Percentiles rank a stretch among this genome's conserved stretches.
These are phyloP conservation scores for Labia minor DNA, from an alignment of 2,888 invertebrate genomes.

Conservation along the genomic window DNA sequence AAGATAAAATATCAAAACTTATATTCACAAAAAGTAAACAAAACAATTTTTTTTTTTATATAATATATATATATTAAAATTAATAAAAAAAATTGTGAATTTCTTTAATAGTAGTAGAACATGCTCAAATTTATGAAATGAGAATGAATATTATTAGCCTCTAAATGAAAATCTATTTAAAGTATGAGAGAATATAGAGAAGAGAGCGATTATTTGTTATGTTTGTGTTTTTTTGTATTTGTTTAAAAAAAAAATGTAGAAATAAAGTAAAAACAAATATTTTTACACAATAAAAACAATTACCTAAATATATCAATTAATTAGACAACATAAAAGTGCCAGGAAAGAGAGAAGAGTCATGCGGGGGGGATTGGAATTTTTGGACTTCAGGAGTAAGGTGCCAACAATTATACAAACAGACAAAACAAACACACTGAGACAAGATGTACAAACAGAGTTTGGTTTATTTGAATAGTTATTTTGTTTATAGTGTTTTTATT, in stretches of 20 bases:
- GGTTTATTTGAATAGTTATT: neutral
- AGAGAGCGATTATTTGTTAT: neutral
- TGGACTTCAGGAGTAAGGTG: neutral
- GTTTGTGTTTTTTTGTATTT: neutral
- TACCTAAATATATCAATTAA: neutral
- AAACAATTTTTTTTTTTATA: no score
- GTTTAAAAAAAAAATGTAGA: neutral
- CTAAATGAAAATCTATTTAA: no score
- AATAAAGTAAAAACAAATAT: neutral
- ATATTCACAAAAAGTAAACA: no score
- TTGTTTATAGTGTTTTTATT: neutral
- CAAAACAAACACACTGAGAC: neutral
- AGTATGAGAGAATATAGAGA: neutral
- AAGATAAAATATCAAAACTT: no score
- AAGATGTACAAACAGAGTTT: neutral
- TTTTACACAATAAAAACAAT: neutral
- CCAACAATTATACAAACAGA: neutral
- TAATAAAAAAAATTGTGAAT: neutral
- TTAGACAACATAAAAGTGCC: neutral
- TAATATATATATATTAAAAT: conserved; percentile 15
- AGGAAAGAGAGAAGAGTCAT: neutral
- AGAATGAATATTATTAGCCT: no score
- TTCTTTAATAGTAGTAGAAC: no score
- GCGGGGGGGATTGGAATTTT: neutral
- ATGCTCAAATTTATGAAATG: no score